Conservation (phyloP, 2,113 vertebrate species). For the Agapornis roseicollis region DNA sequence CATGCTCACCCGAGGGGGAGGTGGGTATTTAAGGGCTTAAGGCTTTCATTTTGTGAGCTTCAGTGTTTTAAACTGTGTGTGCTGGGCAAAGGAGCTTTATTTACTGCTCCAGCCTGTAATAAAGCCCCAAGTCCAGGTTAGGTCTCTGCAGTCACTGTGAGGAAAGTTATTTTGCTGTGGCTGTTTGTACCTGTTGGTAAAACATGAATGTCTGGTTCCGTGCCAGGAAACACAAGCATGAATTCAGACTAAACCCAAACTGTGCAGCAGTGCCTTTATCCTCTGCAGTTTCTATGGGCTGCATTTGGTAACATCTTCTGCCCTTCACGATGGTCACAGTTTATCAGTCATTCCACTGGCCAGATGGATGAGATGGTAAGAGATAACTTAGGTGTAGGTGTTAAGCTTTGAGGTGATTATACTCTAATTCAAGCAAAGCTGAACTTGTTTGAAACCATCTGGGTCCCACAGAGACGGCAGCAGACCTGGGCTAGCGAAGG, state of each 20-base stretch:
- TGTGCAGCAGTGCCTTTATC: background rate
- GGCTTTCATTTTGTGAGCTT: background rate
- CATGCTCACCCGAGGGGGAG: fast-evolving
- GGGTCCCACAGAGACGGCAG: fast-evolving
- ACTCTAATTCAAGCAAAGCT: background rate
- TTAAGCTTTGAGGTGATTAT: background rate
- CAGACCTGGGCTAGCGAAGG: fast-evolving
- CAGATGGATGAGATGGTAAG: background rate
- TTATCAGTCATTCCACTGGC: too few species aligned
- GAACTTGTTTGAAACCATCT: background rate
- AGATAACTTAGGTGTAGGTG: background rate
- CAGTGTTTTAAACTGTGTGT: background rate
- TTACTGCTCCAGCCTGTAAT: background rate
- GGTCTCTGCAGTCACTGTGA: background rate
- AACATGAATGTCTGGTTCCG: background rate
- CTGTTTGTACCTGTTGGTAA: background rate
- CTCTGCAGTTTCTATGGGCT: background rate
- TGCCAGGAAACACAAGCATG: background rate
- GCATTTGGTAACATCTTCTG: background rate
- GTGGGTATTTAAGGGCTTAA: background rate
- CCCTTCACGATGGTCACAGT: too few species aligned
- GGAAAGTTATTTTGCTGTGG: background rate
- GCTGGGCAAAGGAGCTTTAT: background rate
- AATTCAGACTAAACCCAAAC: background rate
- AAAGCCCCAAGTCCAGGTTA: background rate